These are phyloP conservation scores for Drosophila planitibia DNA, from an alignment of 2,888 invertebrate species.

Conservation along the genomic window DNA sequence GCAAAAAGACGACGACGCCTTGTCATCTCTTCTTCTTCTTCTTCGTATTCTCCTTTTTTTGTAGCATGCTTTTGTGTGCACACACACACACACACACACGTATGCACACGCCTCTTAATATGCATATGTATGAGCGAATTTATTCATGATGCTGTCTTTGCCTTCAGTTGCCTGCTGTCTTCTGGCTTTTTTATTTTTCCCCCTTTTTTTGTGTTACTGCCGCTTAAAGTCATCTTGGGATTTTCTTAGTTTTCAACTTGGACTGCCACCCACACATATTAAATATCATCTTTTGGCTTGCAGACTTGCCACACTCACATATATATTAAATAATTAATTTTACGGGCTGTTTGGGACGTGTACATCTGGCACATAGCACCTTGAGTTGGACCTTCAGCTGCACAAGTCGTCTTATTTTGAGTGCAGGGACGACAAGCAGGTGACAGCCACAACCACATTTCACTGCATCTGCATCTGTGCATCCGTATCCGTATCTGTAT, in stretches of 20 bases:
- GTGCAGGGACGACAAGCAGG: conserved; percentile 20
- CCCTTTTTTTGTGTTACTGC: conserved; percentile 5
- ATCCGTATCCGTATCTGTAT: not conserved
- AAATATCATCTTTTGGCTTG: conserved; percentile 42
- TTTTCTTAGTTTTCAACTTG: conserved; percentile 54
- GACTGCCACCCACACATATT: conserved; percentile 42
- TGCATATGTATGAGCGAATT: conserved; percentile 53
- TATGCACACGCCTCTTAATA: conserved; percentile 11
- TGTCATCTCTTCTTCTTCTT: conserved; percentile 23
- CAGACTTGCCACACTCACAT: conserved; percentile 12
- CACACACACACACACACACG: conserved; percentile 13
- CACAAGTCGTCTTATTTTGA: conserved; percentile 42
- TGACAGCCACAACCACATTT: conserved; percentile 25
- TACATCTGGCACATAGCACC: conserved; percentile 21
- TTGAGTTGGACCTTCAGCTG: conserved; percentile 28
- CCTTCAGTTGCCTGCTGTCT: conserved; percentile 10
- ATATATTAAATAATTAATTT: conserved; percentile 29
- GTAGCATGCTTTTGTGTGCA: conserved; percentile 43
- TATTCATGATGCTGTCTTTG: conserved; percentile 65
- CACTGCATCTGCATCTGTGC: conserved; percentile 21
- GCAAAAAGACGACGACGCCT: conserved; percentile 59
- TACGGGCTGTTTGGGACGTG: not conserved
- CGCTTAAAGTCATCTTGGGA: conserved; percentile 60
- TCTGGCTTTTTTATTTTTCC: conserved; percentile 18
- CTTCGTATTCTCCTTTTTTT: conserved; percentile 1